These are phyloP conservation scores for Dromas ardeola DNA, from an alignment of 2,113 vertebrate genomes.

Conservation along the genomic window DNA sequence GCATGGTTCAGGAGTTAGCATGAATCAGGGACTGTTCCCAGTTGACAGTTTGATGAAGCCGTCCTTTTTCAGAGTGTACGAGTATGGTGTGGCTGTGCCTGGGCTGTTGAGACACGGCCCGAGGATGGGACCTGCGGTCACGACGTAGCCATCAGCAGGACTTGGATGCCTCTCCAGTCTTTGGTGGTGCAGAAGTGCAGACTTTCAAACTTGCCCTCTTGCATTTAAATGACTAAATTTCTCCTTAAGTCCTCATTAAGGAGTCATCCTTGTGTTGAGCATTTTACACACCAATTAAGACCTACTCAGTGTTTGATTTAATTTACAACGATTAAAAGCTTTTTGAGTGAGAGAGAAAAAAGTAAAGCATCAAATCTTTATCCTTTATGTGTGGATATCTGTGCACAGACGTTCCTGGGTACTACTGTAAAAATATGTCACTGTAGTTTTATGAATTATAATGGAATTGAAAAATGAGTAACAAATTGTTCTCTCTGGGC, in stretches of 20 bases:
- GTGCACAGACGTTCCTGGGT: neutral
- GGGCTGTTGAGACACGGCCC: neutral
- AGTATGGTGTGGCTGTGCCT: neutral
- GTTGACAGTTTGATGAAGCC: rapidly evolving
- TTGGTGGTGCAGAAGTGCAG: neutral
- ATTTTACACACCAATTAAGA: neutral
- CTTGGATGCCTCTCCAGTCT: neutral
- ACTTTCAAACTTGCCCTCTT: neutral
- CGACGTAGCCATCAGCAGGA: neutral
- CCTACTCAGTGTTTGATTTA: neutral
- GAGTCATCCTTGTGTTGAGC: neutral
- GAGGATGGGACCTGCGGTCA: neutral
- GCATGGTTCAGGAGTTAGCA: neutral
- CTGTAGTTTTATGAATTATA: neutral
- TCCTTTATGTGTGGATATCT: neutral
- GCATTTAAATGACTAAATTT: neutral
- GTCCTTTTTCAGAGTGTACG: rapidly evolving
- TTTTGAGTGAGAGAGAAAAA: neutral
- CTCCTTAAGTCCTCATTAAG: neutral
- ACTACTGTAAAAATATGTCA: neutral
- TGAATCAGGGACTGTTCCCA: rapidly evolving
- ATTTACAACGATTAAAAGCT: neutral
- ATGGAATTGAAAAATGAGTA: neutral
- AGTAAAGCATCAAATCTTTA: neutral
- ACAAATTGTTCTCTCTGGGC: neutral